Evolutionary conservation across 2,797 vertebrate genomes (phyloP).

Genomic region (Poeciliopsis infans): DNA sequence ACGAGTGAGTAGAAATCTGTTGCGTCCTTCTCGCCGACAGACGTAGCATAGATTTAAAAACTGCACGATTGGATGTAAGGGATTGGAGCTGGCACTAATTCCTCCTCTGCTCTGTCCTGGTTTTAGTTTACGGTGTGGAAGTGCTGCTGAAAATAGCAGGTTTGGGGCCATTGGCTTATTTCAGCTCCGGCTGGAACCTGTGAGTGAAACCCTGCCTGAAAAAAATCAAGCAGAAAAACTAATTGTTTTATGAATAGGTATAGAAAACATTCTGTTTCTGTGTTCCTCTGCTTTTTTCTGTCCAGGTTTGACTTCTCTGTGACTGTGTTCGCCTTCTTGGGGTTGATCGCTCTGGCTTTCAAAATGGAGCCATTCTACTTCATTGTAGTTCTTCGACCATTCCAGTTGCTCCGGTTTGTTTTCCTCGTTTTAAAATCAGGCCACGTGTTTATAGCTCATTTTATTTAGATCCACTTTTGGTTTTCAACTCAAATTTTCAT

Average conservation of each 20-base stretch:
- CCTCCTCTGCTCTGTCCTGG: conserved; percentile 31
- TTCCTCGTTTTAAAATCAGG: not conserved
- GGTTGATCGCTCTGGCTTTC: conserved; percentile 91
- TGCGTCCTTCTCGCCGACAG: not conserved
- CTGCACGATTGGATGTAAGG: not conserved
- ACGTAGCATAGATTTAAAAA: not conserved
- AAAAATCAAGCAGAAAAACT: not conserved
- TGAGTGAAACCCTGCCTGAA: conserved; percentile 76
- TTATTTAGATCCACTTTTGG: not conserved
- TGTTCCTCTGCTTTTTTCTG: conserved; percentile 8
- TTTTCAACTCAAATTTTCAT: not conserved
- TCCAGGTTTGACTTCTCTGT: conserved; percentile 95
- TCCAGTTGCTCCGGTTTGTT: conserved; percentile 92
- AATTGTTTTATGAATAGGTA: not conserved
- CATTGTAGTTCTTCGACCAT: conserved; percentile 91
- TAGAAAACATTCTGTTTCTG: not conserved
- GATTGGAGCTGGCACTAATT: conserved; percentile 8
- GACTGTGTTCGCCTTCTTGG: conserved; percentile 92
- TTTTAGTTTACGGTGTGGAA: conserved; percentile 93
- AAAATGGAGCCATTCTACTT: conserved; percentile 98
- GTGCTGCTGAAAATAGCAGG: conserved; percentile 93
- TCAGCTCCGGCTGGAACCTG: conserved; percentile 98
- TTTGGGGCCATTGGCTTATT: conserved; percentile 92
- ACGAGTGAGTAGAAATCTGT: conserved; percentile 85
- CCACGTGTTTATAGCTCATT: not conserved